Evolutionary conservation across 1,140 invertebrate species (phyloP).

Genomic region (Palaemon carinicauda): DNA sequence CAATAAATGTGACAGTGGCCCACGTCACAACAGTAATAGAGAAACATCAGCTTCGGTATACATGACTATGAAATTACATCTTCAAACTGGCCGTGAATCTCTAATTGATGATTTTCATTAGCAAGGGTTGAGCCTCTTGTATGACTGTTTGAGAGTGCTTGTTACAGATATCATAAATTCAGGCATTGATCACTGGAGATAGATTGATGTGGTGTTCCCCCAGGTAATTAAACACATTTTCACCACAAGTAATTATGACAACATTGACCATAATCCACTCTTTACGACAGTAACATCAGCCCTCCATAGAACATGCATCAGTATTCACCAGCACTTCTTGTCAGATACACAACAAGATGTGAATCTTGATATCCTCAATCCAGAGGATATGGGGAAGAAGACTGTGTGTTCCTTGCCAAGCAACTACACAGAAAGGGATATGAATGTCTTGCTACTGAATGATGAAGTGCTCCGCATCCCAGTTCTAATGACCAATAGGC

Average conservation of each 20-base stretch:
- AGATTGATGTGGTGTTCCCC: not conserved
- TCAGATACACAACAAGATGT: slow-evolving; percentile 62
- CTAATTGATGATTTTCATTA: not conserved
- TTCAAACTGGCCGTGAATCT: not conserved
- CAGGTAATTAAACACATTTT: not conserved
- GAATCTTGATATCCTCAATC: not conserved
- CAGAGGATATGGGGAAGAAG: not conserved
- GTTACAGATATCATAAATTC: not conserved
- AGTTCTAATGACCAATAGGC: too few relatives aligned
- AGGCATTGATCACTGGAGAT: not conserved
- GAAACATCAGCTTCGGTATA: not conserved
- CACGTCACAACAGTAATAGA: not conserved
- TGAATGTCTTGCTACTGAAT: not conserved
- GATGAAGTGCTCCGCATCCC: not conserved
- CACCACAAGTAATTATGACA: not conserved
- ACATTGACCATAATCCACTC: not conserved
- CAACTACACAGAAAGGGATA: not conserved
- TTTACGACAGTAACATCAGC: not conserved
- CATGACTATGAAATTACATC: not conserved
- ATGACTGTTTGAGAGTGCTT: not conserved
- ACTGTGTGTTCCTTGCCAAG: not conserved
- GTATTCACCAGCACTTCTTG: not conserved
- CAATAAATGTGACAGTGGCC: not conserved
- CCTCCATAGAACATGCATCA: not conserved
- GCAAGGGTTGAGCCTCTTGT: not conserved